Conservation (phyloP, 2,888 invertebrate genomes). For the Dusona sp. region DNA sequence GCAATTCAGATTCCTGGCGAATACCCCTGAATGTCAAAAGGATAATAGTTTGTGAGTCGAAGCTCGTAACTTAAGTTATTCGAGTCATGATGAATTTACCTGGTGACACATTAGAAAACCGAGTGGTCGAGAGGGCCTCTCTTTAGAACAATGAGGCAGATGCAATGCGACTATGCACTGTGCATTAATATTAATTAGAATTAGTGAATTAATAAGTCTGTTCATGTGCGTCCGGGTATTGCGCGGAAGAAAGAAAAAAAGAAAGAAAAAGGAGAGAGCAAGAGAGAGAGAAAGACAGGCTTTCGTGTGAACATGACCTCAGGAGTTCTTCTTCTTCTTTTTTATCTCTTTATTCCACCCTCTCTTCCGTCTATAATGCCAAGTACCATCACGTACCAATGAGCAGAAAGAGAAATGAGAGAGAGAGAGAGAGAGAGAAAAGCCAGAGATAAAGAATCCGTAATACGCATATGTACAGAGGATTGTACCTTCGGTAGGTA, state of each 20-base stretch:
- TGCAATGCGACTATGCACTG: slow-evolving; percentile 9
- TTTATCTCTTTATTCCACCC: slow-evolving; percentile 40
- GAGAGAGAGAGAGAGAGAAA: slow-evolving; percentile 35
- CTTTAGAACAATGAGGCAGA: slow-evolving; percentile 3
- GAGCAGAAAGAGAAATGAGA: slow-evolving; percentile 58
- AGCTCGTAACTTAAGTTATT: background rate
- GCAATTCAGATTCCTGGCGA: background rate
- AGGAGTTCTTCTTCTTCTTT: slow-evolving; percentile 56
- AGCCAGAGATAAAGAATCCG: slow-evolving; percentile 43
- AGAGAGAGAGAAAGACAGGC: slow-evolving; percentile 64
- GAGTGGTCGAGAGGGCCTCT: background rate
- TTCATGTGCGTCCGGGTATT: slow-evolving; percentile 60
- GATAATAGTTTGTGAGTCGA: background rate
- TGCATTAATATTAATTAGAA: slow-evolving; percentile 82
- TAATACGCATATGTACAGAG: slow-evolving; percentile 52
- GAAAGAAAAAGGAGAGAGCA: background rate
- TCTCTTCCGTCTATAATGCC: slow-evolving; percentile 54
- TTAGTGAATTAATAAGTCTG: slow-evolving; percentile 74
- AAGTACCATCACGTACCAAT: slow-evolving; percentile 67
- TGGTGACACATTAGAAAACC: background rate
- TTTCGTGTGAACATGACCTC: slow-evolving; percentile 83
- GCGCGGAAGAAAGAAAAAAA: slow-evolving; percentile 15
- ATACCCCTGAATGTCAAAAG: background rate
- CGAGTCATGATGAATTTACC: background rate
- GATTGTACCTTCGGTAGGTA: slow-evolving; percentile 21